Conservation (phyloP, 2,888 invertebrate genomes). For the Oscheius sp. region DNA sequence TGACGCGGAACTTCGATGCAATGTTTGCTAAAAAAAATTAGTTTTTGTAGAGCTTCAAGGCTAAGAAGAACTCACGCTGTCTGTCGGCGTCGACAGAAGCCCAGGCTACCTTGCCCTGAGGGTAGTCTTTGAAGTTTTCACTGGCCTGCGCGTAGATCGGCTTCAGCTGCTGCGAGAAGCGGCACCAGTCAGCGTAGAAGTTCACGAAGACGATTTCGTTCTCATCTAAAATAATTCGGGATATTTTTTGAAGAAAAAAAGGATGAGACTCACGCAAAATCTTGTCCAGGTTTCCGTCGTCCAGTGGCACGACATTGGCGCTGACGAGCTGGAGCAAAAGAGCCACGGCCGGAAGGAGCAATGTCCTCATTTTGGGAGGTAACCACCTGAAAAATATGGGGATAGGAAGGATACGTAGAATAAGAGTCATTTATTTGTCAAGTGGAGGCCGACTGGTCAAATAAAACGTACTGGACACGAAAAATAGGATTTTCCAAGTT, state of each 20-base stretch:
- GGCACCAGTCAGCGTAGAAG: slow-evolving; percentile 99
- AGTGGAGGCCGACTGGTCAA: background rate
- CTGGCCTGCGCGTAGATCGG: slow-evolving; percentile 97
- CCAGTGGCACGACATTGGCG: slow-evolving; percentile 42
- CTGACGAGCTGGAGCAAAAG: slow-evolving; percentile 3
- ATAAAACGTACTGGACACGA: too few relatives aligned
- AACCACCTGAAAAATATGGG: slow-evolving; percentile 22
- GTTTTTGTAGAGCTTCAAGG: background rate
- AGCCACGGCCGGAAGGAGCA: slow-evolving; percentile 15
- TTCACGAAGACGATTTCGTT: slow-evolving; percentile 97
- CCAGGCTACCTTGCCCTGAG: slow-evolving; percentile 86
- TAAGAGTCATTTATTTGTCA: background rate
- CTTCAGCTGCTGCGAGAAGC: slow-evolving; percentile 94
- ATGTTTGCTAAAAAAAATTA: slow-evolving; percentile 78
- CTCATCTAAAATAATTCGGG: slow-evolving; percentile 52
- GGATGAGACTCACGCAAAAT: slow-evolving; percentile 45
- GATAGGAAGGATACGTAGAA: background rate
- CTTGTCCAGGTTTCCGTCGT: slow-evolving; percentile 48
- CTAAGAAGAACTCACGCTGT: slow-evolving; percentile 79
- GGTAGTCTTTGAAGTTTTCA: slow-evolving; percentile 81
- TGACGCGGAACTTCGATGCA: slow-evolving; percentile 91
- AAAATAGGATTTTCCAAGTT: background rate
- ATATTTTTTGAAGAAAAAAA: background rate
- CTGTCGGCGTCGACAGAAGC: slow-evolving; percentile 97
- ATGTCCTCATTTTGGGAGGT: slow-evolving; percentile 15